Base-by-base conservation (phyloP, 2,888 invertebrate species). In the Acanthosepion lycidas region DNA sequence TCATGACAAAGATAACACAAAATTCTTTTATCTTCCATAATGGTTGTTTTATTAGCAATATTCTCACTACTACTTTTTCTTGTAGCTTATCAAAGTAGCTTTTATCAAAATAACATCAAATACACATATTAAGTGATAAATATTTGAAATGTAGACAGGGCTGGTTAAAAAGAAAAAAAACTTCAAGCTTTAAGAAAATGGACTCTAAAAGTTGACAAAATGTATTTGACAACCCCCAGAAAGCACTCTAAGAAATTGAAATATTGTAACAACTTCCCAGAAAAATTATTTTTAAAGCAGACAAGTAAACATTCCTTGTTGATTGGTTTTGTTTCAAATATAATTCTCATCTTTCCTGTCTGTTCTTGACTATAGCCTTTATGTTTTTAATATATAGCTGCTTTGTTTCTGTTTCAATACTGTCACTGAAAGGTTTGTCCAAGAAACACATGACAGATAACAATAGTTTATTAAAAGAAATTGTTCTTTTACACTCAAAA, bases 231-330 rank as follows among this genome's bases (percentile, higher is more conserved):
- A 78, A 78, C n/a, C n/a, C 20, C 15, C 9, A 78, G 33, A 78
- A 78, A 78, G 78, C 78, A 78, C 78, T 78, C n/a, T 78, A 78
- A 78, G 78, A 78, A n/a, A 78, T 78, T 78, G 78, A n/a, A 78
- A 78, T n/a, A 78, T n/a, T 78, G 78, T n/a, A n/a, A n/a, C 12
- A 6, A 33, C n/a, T 9, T n/a, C 78, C 33, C n/a, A 78, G 78
- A 78, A 78, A 78, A 78, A 15, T 33, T n/a, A 15, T n/a, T 78
- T 78, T 78, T 78, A 78, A 78, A 78, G 15, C 15, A 78, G 28
- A 55, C 55, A 59, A 51, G 51, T 51, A 51, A 51, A 59, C 23
- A 23, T 59, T 59, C 23, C 26, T 20, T 59, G 59, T 59, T 59
- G 59, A 59, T 59, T 59, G 59, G 23, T 59, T 59, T 26, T 23